A percentile compares a stretch with the other conserved stretches of the same genome.
These are phyloP conservation scores for Phlogophora meticulosa DNA, from an alignment of 2,888 invertebrate species.

Conservation along the genomic window DNA sequence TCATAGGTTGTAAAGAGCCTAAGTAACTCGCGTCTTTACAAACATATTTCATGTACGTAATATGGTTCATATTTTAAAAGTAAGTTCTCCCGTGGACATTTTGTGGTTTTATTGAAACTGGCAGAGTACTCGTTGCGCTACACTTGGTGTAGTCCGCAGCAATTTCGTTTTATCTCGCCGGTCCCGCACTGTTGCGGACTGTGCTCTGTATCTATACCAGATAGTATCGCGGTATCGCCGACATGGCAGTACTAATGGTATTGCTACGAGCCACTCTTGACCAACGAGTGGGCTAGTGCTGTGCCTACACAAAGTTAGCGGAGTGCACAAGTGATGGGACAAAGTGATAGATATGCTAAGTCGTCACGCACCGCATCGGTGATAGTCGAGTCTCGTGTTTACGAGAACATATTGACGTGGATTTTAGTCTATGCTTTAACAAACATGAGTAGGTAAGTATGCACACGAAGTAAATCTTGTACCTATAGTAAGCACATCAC, in stretches of 20 bases:
- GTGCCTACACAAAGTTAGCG: slow-evolving; percentile 9
- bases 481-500: no score
- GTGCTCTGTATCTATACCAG: slow-evolving; percentile 9
- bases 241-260: slow-evolving; percentile 36
- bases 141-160: slow-evolving; percentile 17
- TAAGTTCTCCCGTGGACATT: not conserved
- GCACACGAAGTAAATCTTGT: not conserved
- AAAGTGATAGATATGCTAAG: slow-evolving; percentile 33
- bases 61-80: not conserved
- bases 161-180: slow-evolving; percentile 5
- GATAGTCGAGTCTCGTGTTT: not conserved
- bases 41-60: slow-evolving; percentile 1
- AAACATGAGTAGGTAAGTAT: slow-evolving; percentile 1
- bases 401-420: slow-evolving; percentile 5
- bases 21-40: slow-evolving; percentile 14
- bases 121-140: not conserved
- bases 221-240: slow-evolving; percentile 4
- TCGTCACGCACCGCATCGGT: not conserved
- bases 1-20: slow-evolving; percentile 28
- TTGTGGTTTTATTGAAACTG: slow-evolving; percentile 17
- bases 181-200: not conserved
- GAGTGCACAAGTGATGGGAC: slow-evolving; percentile 6
- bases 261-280: slow-evolving; percentile 23
- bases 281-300: slow-evolving; percentile 2
- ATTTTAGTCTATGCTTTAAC: not conserved